Percentiles rank a stretch among this genome's conserved stretches.
phyloP scores from a whole-genome alignment of 2,113 vertebrate species.

The Bostrychus sinensis region DNA sequence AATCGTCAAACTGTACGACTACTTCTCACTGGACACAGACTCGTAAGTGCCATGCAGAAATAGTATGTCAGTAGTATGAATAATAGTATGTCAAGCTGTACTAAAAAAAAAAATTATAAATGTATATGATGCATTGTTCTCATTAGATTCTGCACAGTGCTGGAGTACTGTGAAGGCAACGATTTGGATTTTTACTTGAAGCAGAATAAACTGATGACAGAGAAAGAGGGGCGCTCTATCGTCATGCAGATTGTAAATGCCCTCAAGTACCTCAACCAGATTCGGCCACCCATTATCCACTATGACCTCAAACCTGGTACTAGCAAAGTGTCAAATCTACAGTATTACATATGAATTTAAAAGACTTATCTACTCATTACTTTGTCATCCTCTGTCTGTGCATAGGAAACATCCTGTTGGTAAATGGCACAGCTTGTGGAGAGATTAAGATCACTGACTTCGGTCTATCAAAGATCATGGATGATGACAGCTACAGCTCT shows the following conservation, averaged over 20 bases:
- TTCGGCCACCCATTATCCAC: constrained; percentile 95
- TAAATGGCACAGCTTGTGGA: constrained; percentile 94
- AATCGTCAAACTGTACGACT: constrained; percentile 96
- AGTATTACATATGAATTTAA: neutral
- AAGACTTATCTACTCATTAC: neutral
- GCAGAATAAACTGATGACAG: constrained; percentile 94
- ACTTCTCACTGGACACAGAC: constrained; percentile 95
- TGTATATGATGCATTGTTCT: neutral
- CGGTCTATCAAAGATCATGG: constrained; percentile 96
- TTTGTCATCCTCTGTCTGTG: neutral
- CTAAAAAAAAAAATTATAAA: neutral
- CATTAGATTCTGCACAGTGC: constrained; percentile 93
- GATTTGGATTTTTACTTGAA: constrained; percentile 98
- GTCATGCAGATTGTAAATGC: constrained; percentile 98
- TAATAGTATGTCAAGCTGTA: too few species aligned
- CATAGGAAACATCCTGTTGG: constrained; percentile 94
- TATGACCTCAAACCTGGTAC: constrained; percentile 96
- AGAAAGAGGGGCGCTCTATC: constrained; percentile 94
- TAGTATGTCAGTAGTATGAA: neutral
- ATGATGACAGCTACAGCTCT: constrained; percentile 93
- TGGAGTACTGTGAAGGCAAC: constrained; percentile 96
- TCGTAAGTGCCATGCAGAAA: constrained; percentile 84
- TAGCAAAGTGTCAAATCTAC: neutral
- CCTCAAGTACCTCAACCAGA: constrained; percentile 97
- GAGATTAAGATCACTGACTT: constrained; percentile 98